Conservation (phyloP, 2,888 invertebrate genomes). For the Malacosoma neustria region DNA sequence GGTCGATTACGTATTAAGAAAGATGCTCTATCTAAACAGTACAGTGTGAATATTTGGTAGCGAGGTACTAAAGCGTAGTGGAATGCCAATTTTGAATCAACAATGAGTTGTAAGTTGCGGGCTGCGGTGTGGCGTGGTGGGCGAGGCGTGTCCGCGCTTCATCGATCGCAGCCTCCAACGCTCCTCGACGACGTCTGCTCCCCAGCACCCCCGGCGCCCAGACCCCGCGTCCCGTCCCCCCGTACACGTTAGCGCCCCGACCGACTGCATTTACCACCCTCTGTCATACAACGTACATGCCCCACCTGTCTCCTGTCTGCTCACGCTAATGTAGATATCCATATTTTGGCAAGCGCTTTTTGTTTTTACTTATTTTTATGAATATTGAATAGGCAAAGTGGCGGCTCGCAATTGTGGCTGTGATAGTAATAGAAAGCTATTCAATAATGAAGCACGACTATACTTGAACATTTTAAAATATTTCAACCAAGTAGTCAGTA, state of each 20-base stretch:
- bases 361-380: conserved; percentile 17
- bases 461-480: no score
- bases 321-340: conserved; percentile 27
- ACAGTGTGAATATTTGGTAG: not conserved
- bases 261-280: conserved; percentile 71
- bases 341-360: conserved; percentile 31
- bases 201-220: conserved; percentile 26
- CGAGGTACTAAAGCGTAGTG: not conserved
- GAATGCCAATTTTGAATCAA: conserved; percentile 33
- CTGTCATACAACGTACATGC: conserved; percentile 33
- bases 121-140: conserved; percentile 40
- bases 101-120: conserved; percentile 47
- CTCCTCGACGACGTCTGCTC: conserved; percentile 69
- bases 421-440: no score
- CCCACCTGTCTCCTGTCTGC: conserved; percentile 49
- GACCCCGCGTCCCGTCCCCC: conserved; percentile 22
- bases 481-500: no score
- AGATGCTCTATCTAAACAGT: conserved; percentile 2
- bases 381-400: conserved; percentile 10
- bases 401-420: no score
- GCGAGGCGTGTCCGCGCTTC: conserved; percentile 74
- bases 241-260: conserved; percentile 69
- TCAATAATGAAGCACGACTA: no score
- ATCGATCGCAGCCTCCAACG: conserved; percentile 73
- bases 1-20: not conserved